These are phyloP conservation scores for Xiphophorus hellerii DNA, from an alignment of 2,113 vertebrate genomes.

Conservation along the genomic window DNA sequence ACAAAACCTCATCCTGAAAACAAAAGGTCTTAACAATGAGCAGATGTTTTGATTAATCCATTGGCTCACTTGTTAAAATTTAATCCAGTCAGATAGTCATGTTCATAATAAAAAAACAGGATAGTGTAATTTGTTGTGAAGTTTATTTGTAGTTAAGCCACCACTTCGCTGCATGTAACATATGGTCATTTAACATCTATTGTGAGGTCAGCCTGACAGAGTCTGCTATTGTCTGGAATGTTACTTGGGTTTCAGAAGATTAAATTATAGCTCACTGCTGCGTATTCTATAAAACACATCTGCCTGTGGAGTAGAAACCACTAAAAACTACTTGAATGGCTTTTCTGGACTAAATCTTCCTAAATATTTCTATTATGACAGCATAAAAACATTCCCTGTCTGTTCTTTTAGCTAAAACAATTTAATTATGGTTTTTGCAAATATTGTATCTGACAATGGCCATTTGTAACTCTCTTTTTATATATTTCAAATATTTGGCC, in stretches of 20 bases:
- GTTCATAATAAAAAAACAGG: background rate
- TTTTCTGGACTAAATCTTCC: conserved; percentile 20
- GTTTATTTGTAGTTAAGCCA: background rate
- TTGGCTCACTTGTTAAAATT: background rate
- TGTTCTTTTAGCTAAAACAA: background rate
- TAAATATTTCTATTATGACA: conserved; percentile 8
- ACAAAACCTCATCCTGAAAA: background rate
- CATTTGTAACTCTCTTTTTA: background rate
- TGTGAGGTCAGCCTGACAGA: conserved; percentile 13
- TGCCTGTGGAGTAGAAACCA: conserved; percentile 35
- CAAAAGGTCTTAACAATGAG: background rate
- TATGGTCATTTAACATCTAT: background rate
- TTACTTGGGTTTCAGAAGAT: conserved; percentile 32
- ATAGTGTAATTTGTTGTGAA: background rate
- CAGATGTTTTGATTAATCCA: conserved; percentile 3
- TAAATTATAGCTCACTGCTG: conserved; percentile 50
- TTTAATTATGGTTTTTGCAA: conserved; percentile 2
- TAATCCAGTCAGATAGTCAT: background rate
- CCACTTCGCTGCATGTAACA: background rate
- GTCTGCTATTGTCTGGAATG: conserved; percentile 43
- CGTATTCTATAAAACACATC: conserved; percentile 42
- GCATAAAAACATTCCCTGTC: conserved; percentile 1
- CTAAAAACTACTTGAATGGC: conserved; percentile 16
- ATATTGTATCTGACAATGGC: background rate
- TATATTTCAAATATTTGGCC: background rate